Base-by-base conservation (phyloP, 2,113 vertebrate species). In the Halichoeres trimaculatus region DNA sequence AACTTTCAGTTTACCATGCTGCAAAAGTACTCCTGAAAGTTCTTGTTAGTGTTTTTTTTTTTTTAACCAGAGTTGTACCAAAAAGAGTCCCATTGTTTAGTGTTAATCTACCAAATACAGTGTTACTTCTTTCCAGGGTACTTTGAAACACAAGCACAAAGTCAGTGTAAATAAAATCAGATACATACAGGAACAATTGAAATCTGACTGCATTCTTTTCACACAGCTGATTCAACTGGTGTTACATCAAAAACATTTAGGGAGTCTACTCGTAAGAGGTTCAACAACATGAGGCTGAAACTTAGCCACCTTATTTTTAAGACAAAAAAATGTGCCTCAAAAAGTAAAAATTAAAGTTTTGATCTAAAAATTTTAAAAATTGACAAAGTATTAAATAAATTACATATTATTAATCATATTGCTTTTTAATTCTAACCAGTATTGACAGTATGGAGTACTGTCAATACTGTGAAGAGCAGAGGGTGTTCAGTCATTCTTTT, bases 91-190 rank as follows among this genome's bases (percentile, higher is more conserved):
- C 56, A 14, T 59, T 17, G 45, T 3, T 59, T 64, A 59, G 59
- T 48, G 24, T 40, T 24, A 69, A 23, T 70, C 19, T 20, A 78
- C 26, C 45, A 77, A 50, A 47, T 63, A 45, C 16, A 35, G 56
- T 61, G 11, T 65, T 62, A 47, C 19, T 66, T 68, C 77, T 63
- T 61, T 80, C 43, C 68, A 53, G 30, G 48, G 61, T 61, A 60
- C 14, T 51, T 59, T 35, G 47, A 41, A 69, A 63, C 36, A 59
- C 64, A 53, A 66, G 64, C 67, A 81, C 84, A 85, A 60, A 56
- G 65, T 30, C 77, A 75, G 54, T 81, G 45, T 81, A 48, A 90
- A 86, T 85, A 89, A 86, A 84, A 64, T 51, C 55, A 52, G 53
- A 72, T 58, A 24, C 62, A 38, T 40, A 22, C 65, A 43, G 76